Percentiles rank a stretch among this genome's conserved stretches.
Conservation (phyloP, 2,888 invertebrate species). For the Leptinotarsa juncta region DNA sequence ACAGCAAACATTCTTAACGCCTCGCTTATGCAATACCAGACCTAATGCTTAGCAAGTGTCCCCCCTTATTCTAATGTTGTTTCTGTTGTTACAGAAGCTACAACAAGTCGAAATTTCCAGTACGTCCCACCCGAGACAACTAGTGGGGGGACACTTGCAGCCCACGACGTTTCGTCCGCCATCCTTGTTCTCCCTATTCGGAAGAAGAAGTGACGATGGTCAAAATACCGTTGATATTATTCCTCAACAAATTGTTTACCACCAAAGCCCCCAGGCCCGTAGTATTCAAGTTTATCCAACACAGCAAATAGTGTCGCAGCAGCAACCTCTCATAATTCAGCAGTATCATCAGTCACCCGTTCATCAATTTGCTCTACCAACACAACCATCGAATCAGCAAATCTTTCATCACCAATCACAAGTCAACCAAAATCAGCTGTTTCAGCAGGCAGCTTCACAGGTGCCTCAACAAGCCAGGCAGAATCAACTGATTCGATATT, state of each 20-base stretch:
- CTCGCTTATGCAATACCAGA: constrained; percentile 31
- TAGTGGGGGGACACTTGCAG: constrained; percentile 63
- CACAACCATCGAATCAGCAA: constrained; percentile 30
- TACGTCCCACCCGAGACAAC: constrained; percentile 53
- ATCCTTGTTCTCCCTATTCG: constrained; percentile 45
- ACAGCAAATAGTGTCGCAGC: constrained; percentile 30
- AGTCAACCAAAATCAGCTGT: constrained; percentile 27
- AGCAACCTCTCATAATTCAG: constrained; percentile 30
- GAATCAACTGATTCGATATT: background rate
- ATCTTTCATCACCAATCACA: constrained; percentile 25
- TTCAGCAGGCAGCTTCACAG: constrained; percentile 39
- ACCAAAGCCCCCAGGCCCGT: constrained; percentile 31
- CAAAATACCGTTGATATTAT: constrained; percentile 19
- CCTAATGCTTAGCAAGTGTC: constrained; percentile 37
- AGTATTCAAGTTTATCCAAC: constrained; percentile 26
- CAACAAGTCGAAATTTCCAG: constrained; percentile 57
- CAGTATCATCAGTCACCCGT: constrained; percentile 33
- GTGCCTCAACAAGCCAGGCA: constrained; percentile 22
- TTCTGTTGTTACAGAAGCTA: constrained; percentile 63
- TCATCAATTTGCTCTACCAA: constrained; percentile 28
- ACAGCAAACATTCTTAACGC: background rate
- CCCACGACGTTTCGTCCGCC: constrained; percentile 65
- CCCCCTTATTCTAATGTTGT: constrained; percentile 41
- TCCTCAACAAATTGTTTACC: constrained; percentile 40
- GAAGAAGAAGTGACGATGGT: constrained; percentile 40